phyloP scores from a whole-genome alignment of 2,797 vertebrate genomes.

The Xiphophorus birchmanni region DNA sequence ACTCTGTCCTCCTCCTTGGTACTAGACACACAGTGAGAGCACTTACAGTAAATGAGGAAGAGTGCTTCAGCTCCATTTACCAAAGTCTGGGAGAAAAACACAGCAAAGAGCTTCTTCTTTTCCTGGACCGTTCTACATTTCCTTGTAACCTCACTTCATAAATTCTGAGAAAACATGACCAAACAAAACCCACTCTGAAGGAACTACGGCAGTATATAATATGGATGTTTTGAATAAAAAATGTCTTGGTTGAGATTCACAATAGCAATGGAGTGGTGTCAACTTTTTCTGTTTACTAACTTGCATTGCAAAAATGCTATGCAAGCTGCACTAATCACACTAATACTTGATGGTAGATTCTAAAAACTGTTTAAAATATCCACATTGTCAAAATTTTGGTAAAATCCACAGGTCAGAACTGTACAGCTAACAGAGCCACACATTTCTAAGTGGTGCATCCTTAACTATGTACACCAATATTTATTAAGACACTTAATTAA shows the following conservation, averaged over 20 bases:
- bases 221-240: background rate
- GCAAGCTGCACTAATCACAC: background rate
- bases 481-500: background rate
- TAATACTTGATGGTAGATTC: background rate
- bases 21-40: constrained; percentile 2
- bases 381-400: background rate
- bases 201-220: background rate
- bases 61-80: constrained; percentile 13
- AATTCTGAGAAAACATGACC: background rate
- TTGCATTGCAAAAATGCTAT: too few species aligned
- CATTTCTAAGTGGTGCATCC: background rate
- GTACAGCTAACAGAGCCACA: background rate
- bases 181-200: background rate
- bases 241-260: background rate
- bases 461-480: background rate
- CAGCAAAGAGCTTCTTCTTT: background rate
- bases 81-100: constrained; percentile 15
- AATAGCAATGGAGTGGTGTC: background rate
- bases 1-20: constrained; percentile 7
- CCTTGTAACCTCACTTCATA: background rate
- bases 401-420: background rate
- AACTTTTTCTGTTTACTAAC: too few species aligned
- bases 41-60: constrained; percentile 10
- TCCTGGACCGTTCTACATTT: background rate
- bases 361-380: background rate